phyloP scores from a whole-genome alignment of 2,113 vertebrate genomes.

The Nansenia antarctica region DNA sequence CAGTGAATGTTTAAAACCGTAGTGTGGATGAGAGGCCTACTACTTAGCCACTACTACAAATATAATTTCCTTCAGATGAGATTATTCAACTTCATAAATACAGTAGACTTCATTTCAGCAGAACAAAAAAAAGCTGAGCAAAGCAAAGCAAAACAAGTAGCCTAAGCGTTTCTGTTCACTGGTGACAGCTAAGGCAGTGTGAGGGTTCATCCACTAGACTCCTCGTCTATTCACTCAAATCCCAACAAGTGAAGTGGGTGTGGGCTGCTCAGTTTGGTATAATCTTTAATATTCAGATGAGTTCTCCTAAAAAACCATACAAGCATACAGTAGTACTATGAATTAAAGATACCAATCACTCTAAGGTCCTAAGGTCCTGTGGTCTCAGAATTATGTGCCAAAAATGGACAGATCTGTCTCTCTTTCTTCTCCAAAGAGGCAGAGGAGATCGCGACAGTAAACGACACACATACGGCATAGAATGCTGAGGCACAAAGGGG shows the following conservation, averaged over 20 bases:
- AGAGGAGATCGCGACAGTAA: constrained; percentile 39
- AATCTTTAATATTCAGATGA: constrained; percentile 47
- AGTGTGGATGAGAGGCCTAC: constrained; percentile 22
- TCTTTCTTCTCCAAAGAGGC: constrained; percentile 65
- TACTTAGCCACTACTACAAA: constrained; percentile 26
- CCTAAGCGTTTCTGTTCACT: not conserved
- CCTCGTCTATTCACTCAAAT: not conserved
- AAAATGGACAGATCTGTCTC: constrained; percentile 28
- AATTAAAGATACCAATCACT: constrained; percentile 55
- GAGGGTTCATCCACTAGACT: not conserved
- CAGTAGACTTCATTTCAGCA: constrained; percentile 32
- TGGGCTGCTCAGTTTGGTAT: constrained; percentile 31
- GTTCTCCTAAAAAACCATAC: too few relatives aligned
- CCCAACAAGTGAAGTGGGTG: not conserved
- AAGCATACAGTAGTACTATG: constrained; percentile 10
- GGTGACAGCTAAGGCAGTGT: constrained; percentile 28
- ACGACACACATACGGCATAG: constrained; percentile 32
- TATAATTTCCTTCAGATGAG: constrained; percentile 45
- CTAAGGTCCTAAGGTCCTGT: constrained; percentile 59
- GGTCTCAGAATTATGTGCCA: constrained; percentile 23
- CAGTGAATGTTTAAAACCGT: not conserved
- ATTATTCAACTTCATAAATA: constrained; percentile 33
- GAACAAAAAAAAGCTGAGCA: constrained; percentile 36
- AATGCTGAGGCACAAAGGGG: constrained; percentile 66
- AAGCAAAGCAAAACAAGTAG: constrained; percentile 40